Evolutionary conservation across 2,113 vertebrate genomes (phyloP), one percentile per base, ranked within the genome.

Genomic region (Galemys pyrenaicus): DNA sequence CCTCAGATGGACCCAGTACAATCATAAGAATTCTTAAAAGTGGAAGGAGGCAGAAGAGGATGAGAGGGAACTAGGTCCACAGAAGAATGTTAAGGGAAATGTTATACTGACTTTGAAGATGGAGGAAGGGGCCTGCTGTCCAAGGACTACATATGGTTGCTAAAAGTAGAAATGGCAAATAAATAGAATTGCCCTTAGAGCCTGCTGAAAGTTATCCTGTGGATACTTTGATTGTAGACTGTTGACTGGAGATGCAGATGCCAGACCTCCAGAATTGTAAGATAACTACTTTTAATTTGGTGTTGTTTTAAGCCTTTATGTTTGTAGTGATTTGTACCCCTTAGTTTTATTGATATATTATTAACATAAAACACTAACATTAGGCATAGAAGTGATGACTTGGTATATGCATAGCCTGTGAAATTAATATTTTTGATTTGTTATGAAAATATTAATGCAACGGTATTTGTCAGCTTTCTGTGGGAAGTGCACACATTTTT

Each of bases 1-100:
- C 56, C 16, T 54, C 3, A 22, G 4, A 6, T 82, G 46, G n/a
- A 32, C 3, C 15, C 17, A 32, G 0, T 35, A 22, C 49, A 35
- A 58, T 56, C 12, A 60, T 11, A 77, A 60, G 3, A 10, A 2
- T 89, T 67, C 32, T 88, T 80, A 39, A 70, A 88, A 82, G 22
- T 41, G 22, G 39, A 87, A 32, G 32, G 6, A 79, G 5, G 3
- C 22, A 37, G 3, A 56, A 30, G 35, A 79, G 20, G 79, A 32
- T 32, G 4, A 35, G 17, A 39, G 3, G 16, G n/a, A 90, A 24
- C 9, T 15, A 5, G 37, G 24, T n/a, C 11, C 7, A 19, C 8
- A 68, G 49, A 28, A 35, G 35, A 75, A 8, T 68, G 35, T 28
- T 54, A 5, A 56, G 39, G 7, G 12, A 58, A 32, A n/a, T 60